phyloP scores from a whole-genome alignment of 2,888 invertebrate genomes.

The Ramazzottius varieornatus region DNA sequence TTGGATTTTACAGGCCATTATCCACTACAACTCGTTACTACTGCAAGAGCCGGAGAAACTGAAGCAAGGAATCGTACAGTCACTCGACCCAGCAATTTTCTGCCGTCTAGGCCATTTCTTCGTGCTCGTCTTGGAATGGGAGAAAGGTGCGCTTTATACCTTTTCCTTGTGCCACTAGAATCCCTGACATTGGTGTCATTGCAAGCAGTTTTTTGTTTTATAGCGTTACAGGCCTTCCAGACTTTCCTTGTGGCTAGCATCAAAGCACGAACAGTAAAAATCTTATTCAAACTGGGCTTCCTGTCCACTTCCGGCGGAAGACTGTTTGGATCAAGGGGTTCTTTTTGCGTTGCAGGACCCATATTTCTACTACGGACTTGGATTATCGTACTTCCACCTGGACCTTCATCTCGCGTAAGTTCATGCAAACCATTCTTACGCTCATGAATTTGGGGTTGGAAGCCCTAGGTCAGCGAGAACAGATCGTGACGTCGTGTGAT shows the following conservation, averaged over 20 bases:
- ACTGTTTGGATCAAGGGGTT: not conserved
- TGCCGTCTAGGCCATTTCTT: not conserved
- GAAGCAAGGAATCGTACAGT: not conserved
- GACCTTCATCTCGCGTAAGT: not conserved
- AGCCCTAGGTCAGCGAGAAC: too few species aligned
- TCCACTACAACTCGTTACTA: not conserved
- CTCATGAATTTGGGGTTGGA: too few species aligned
- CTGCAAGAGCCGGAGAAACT: not conserved
- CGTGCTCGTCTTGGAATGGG: not conserved
- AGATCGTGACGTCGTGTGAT: too few species aligned
- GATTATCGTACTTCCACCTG: not conserved
- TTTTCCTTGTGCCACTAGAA: too few species aligned
- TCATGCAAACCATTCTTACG: not conserved
- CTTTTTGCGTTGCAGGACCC: not conserved
- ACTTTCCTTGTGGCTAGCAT: too few species aligned
- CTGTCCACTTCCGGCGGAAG: too few species aligned
- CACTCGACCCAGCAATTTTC: not conserved
- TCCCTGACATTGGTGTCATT: too few species aligned
- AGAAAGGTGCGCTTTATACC: not conserved
- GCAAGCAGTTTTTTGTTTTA: too few species aligned
- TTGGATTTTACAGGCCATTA: not conserved
- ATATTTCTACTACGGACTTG: not conserved
- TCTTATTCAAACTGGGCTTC: too few species aligned
- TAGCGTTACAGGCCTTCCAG: too few species aligned
- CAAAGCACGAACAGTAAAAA: too few species aligned